Percentiles rank a stretch among this genome's conserved stretches.
phyloP scores from a whole-genome alignment of 2,797 vertebrate species.

The Nannoperca australis region DNA sequence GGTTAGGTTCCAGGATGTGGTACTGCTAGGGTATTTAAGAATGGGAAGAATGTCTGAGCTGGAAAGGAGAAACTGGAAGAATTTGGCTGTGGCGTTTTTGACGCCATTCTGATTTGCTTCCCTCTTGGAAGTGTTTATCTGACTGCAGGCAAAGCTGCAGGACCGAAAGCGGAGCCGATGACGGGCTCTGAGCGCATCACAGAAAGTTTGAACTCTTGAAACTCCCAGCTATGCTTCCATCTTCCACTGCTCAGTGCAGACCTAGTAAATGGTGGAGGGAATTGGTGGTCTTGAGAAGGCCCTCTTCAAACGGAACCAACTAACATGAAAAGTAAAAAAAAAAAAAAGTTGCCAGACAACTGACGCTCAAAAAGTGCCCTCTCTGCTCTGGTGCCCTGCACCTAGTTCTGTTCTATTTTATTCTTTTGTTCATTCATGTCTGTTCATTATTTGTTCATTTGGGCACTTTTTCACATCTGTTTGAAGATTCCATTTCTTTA shows the following conservation, averaged over 20 bases:
- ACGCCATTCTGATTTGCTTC: slow-evolving; percentile 59
- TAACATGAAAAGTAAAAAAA: slow-evolving; percentile 36
- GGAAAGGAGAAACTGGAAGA: slow-evolving; percentile 40
- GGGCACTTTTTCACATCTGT: slow-evolving; percentile 65
- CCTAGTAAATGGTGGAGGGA: slow-evolving; percentile 43
- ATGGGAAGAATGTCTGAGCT: slow-evolving; percentile 30
- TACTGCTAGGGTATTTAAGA: slow-evolving; percentile 50
- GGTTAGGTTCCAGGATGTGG: slow-evolving; percentile 54
- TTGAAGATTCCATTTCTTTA: slow-evolving; percentile 63
- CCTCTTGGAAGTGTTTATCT: slow-evolving; percentile 52
- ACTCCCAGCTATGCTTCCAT: slow-evolving; percentile 78
- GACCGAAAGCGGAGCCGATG: slow-evolving; percentile 35
- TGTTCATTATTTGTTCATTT: slow-evolving; percentile 61
- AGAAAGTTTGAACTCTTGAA: slow-evolving; percentile 59
- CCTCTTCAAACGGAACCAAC: slow-evolving; percentile 48
- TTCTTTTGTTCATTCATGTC: slow-evolving; percentile 68
- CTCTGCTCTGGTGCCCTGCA: slow-evolving; percentile 76
- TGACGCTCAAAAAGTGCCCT: slow-evolving; percentile 83
- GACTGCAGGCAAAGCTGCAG: slow-evolving; percentile 42
- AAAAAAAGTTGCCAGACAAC: slow-evolving; percentile 52
- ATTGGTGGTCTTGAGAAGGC: slow-evolving; percentile 27
- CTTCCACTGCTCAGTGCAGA: slow-evolving; percentile 75
- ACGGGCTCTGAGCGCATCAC: slow-evolving; percentile 34
- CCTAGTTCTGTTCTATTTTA: slow-evolving; percentile 58
- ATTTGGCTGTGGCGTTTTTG: slow-evolving; percentile 37